A percentile compares a stretch with the other conserved stretches of the same genome.
These are phyloP conservation scores for Tineola bisselliella DNA, from an alignment of 2,888 invertebrate genomes.

Conservation along the genomic window DNA sequence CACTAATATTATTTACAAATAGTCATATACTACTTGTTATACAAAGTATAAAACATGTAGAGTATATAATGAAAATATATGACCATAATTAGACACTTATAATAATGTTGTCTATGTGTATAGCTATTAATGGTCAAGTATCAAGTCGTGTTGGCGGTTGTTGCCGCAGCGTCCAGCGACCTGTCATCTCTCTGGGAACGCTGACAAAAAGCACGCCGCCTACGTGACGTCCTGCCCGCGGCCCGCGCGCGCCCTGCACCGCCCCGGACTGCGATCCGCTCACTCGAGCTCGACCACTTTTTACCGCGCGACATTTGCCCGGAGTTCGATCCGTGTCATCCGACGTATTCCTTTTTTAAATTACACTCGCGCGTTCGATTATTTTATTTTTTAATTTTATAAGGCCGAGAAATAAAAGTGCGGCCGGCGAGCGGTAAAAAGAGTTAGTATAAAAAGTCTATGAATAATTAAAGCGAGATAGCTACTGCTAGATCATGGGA, in stretches of 20 bases:
- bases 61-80: too few species aligned
- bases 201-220: slow-evolving; percentile 66
- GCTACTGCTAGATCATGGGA: slow-evolving; percentile 67
- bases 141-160: slow-evolving; percentile 45
- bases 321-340: slow-evolving; percentile 69
- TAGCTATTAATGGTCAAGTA: slow-evolving; percentile 28
- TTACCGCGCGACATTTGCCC: slow-evolving; percentile 68
- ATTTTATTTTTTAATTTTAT: slow-evolving; percentile 60
- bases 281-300: slow-evolving; percentile 46
- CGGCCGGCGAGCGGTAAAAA: slow-evolving; percentile 58
- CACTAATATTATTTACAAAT: too few species aligned
- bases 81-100: too few species aligned
- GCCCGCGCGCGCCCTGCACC: slow-evolving; percentile 20
- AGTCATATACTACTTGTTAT: too few species aligned
- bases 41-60: too few species aligned
- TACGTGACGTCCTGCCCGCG: slow-evolving; percentile 62
- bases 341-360: slow-evolving; percentile 67
- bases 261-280: slow-evolving; percentile 23
- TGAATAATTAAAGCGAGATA: slow-evolving; percentile 68
- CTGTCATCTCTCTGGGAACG: slow-evolving; percentile 68
- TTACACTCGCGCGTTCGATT: slow-evolving; percentile 53
- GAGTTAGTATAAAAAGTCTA: slow-evolving; percentile 62
- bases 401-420: slow-evolving; percentile 29
- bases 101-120: too few species aligned
- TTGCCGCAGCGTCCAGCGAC: slow-evolving; percentile 58